Base-by-base conservation (phyloP, 2,888 invertebrate genomes). In the Drosophila incognita region DNA sequence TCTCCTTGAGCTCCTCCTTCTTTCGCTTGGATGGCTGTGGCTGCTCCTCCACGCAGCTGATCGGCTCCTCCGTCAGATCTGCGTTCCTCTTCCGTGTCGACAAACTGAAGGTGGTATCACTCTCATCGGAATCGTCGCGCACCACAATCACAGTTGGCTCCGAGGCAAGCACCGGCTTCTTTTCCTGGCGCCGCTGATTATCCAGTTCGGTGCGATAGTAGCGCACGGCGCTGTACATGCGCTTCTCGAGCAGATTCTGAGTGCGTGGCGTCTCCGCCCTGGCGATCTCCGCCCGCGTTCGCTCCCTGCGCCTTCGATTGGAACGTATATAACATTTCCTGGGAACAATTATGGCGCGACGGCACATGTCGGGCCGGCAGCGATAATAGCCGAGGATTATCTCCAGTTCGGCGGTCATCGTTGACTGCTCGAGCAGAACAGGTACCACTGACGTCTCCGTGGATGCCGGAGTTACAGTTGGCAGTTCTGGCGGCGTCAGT, bases 261-360 rank as follows among this genome's bases (percentile, higher is more conserved):
- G 82, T 83, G 21, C 81, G 56, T 0, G 74, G 65, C 10, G 76
- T 91, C 73, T 92, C 93, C 15, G 72, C 46, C 15, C 74, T 72
- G 4, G 69, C 64, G 4, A 83, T 76, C 51, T 79, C 81, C 18
- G 71, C 38, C 1, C 76, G 79, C 15, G 84, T 62, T 3, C 67
- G 63, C 0, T 71, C 56, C 0, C 77, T 67, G 0, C 92, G 86
- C 4, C 83, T 84, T 0, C 90, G 89, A 57, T 92, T 92, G 5
- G 82, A 51, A 0, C 90, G 82, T 21, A 71, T 31, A 51, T 89
- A 91, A 0, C 81, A 81, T 18, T 81, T 82, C 10, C 58, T 81
- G 0, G 92, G 93, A 27, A 92, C 81, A 4, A 83, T 67, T 1
- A 92, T 74, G 21, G 66, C 82, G 0, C 92, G 91, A 0, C 92